Base-by-base conservation (phyloP, 2,888 invertebrate species). In the Thereva nobilitata region DNA sequence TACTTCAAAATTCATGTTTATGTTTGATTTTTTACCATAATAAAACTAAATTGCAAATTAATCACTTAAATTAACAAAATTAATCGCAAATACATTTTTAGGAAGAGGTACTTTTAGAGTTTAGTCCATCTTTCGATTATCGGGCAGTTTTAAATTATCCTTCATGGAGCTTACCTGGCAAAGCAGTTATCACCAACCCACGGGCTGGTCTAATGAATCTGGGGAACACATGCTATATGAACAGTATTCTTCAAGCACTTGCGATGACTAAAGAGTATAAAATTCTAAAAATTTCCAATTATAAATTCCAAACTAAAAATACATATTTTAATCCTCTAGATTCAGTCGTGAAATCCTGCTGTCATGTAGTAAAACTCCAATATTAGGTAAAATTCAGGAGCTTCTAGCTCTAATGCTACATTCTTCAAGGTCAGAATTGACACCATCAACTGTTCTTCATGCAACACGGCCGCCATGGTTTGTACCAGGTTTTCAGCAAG, bases 201-300 rank as follows among this genome's bases (percentile, higher is more conserved):
- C n/a, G 74, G 72, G 89, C 91, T 4, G 93, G 93, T 1, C 83
- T 94, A 34, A 85, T 87, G 45, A 94, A 94, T 82, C 83, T 93
- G 47, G 93, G 93, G 38, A 94, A 93, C 75, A 93, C 93, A 0
- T 94, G 94, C 78, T 94, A 93, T 74, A 90, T 93, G 90, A 94
- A 94, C 80, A 92, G 92, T 76, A 89, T 93, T 1, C 80, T 93
- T 68, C 94, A 94, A 78, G 91, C 93, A 0, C 82, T 94, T 47
- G 89, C 89, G 65, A 90, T 92, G 86, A 92, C 93, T 37, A 88
- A 87, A 77, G 87, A 88, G 85, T 86, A 76, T 83, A 86, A 84
- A 70, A 38, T 50, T 9, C 56, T 65, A 6, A 45, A n/a, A 45
- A 53, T 38, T 37, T 34, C 10, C 23, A 61, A n/a, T 66, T 34